A percentile compares a stretch with the other conserved stretches of the same genome.
Conservation (phyloP, 2,888 invertebrate genomes). For the Diarsia dahlii region DNA sequence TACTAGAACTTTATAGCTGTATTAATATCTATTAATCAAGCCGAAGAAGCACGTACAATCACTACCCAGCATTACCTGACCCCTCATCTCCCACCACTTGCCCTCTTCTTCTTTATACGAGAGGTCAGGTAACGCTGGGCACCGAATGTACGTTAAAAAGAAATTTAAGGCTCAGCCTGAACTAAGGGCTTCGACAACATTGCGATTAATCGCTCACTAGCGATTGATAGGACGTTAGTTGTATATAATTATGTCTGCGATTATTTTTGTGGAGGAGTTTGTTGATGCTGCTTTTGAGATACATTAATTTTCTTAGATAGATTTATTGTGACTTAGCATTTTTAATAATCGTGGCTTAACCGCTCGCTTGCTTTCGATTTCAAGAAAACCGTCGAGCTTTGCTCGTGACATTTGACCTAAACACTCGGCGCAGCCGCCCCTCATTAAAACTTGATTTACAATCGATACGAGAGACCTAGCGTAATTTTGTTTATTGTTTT, state of each 20-base stretch:
- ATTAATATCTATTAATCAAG: conserved; percentile 84
- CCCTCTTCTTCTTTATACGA: too few species aligned
- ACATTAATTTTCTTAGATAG: neutral
- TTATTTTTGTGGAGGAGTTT: conserved; percentile 47
- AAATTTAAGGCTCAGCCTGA: conserved; percentile 62
- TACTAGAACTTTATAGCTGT: conserved; percentile 72
- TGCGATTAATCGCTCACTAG: conserved; percentile 51
- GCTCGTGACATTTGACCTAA: too few species aligned
- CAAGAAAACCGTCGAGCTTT: too few species aligned
- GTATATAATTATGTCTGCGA: conserved; percentile 57
- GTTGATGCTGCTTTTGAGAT: conserved; percentile 1
- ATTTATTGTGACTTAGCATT: neutral
- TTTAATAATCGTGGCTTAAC: neutral
- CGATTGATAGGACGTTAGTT: conserved; percentile 60
- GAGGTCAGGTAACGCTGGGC: too few species aligned
- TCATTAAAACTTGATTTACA: too few species aligned
- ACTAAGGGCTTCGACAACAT: conserved; percentile 49
- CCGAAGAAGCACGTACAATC: conserved; percentile 62
- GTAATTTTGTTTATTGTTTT: too few species aligned
- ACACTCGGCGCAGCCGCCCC: too few species aligned
- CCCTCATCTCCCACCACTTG: too few species aligned
- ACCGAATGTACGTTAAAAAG: conserved; percentile 61
- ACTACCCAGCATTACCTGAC: too few species aligned
- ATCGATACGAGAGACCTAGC: too few species aligned
- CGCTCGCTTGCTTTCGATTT: too few species aligned